Base-by-base conservation (phyloP, 2,888 invertebrate species). In the Toxonevra muliebris region DNA sequence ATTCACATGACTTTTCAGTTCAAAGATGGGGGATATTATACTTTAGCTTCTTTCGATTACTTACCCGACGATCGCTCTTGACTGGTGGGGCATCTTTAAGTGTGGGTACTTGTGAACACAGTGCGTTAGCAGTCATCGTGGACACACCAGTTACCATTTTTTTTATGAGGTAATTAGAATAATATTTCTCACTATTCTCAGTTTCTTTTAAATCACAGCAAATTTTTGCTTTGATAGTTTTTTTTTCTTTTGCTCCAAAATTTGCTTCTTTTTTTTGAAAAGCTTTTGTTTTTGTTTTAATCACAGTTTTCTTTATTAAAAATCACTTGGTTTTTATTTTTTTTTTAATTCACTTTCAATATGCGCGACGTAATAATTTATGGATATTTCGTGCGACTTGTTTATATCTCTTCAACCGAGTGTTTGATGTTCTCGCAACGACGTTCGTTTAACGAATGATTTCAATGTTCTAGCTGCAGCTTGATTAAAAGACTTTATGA, bases 31-130 rank as follows among this genome's bases (percentile, higher is more conserved):
- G 45, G 45, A n/a, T n/a, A n/a, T n/a, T n/a, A n/a, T n/a, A n/a
- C n/a, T n/a, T n/a, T 45, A 45, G 5, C 5, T 11, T 40, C 42
- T 58, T 17, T 55, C 30, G 20, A 30, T 55, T 15, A 85, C 84
- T 82, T 84, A 85, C 84, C 81, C 84, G 81, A 77, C 84, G 84
- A 79, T 85, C 84, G 74, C 83, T 84, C 74, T 85, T 85, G 40
- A 81, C 76, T 54, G 84, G 82, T 65, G 79, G 73, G 65, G 62
- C 76, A 74, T 79, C 80, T 77, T 80, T 79, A 9, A 77, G 73
- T 53, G 75, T 68, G 74, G 77, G 73, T 52, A 77, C 79, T 59
- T 82, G 79, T 69, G 79, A 76, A 73, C 81, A 79, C 73, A 84
- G 75, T 61, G 80, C 78, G 72, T 80, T 84, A 73, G 81, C 77